Percentiles rank a stretch among this genome's conserved stretches.
Evolutionary conservation across 2,113 vertebrate genomes (phyloP).

Genomic region (Chinchilla lanigera): DNA sequence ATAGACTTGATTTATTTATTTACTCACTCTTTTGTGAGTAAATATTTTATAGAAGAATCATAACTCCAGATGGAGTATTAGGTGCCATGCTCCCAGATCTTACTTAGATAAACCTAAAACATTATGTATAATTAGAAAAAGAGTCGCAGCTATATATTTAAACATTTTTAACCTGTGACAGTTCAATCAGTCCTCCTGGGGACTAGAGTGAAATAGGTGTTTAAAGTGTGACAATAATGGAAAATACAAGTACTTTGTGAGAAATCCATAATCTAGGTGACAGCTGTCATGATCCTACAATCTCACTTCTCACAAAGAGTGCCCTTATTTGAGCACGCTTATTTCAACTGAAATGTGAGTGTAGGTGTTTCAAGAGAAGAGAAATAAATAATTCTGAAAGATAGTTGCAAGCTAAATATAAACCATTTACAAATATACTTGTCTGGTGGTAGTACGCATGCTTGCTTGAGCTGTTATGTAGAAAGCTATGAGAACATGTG

Average conservation of each 20-base stretch:
- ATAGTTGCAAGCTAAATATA: neutral
- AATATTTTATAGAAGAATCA: neutral
- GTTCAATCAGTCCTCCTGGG: constrained; percentile 14
- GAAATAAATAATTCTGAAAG: neutral
- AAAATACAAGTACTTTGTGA: constrained; percentile 37
- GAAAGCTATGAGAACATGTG: neutral
- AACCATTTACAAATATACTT: neutral
- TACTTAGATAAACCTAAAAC: neutral
- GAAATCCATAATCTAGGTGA: neutral
- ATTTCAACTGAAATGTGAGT: constrained; percentile 11
- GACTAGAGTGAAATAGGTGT: neutral
- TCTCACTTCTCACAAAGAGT: neutral
- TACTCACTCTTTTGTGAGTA: neutral
- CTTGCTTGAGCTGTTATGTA: neutral
- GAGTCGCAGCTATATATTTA: neutral
- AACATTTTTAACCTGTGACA: constrained; percentile 22
- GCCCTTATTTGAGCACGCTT: neutral
- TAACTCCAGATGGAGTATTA: constrained; percentile 56
- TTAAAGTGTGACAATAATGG: constrained; percentile 35
- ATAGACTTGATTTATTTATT: neutral
- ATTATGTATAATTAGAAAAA: neutral
- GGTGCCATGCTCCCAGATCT: neutral
- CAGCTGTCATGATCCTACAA: neutral
- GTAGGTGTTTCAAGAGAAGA: neutral
- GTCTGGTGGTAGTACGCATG: neutral